A percentile compares a stretch with the other conserved stretches of the same genome.
Evolutionary conservation across 1,140 invertebrate genomes (phyloP).

Genomic region (Drosophila parvula): DNA sequence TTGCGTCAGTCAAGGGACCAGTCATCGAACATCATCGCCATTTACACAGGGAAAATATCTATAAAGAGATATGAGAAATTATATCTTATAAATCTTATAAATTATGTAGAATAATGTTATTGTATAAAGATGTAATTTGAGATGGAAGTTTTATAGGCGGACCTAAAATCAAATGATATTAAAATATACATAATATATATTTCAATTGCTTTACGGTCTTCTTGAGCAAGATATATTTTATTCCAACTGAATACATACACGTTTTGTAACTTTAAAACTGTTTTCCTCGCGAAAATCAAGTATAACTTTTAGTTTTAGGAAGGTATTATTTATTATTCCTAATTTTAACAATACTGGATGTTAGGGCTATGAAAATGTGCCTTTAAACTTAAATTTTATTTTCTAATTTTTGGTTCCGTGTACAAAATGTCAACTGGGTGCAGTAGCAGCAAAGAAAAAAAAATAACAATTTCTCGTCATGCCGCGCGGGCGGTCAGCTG

Average conservation of each 20-base stretch:
- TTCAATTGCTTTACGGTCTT: too few relatives aligned
- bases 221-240: too few relatives aligned
- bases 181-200: too few relatives aligned
- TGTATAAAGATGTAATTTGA: too few relatives aligned
- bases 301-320: too few relatives aligned
- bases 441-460: conserved; percentile 39
- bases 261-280: too few relatives aligned
- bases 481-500: conserved; percentile 53
- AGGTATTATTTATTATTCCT: not conserved
- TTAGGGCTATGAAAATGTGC: accelerated
- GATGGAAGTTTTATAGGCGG: too few relatives aligned
- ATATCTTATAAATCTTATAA: not conserved
- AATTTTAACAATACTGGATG: not conserved
- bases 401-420: not conserved
- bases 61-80: not conserved
- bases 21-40: conserved; percentile 41
- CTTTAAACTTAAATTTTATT: too few relatives aligned
- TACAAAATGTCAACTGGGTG: conserved; percentile 71
- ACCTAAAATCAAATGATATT: too few relatives aligned
- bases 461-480: conserved; percentile 44
- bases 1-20: conserved; percentile 59
- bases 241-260: too few relatives aligned
- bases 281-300: too few relatives aligned
- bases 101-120: not conserved
- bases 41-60: conserved; percentile 10